Evolutionary conservation across 2,888 invertebrate genomes (phyloP).

Genomic region (Spilarctia lutea): DNA sequence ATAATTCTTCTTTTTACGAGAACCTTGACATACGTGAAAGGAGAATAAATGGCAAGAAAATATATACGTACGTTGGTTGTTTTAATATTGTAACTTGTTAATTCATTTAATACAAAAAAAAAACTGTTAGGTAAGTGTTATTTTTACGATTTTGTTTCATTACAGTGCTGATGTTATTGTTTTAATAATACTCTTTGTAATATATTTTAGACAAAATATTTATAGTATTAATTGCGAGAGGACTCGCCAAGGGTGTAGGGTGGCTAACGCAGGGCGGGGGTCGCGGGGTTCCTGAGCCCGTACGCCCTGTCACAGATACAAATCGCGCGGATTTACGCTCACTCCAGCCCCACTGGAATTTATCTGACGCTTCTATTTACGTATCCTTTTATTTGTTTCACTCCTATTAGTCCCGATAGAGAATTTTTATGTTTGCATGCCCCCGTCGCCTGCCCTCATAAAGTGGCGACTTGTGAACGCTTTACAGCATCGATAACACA

Average conservation of each 20-base stretch:
- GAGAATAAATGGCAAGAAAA: neutral
- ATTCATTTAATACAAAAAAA: no score
- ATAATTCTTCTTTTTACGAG: no score
- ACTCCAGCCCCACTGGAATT: constrained; percentile 85
- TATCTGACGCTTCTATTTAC: constrained; percentile 85
- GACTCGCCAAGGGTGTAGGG: constrained; percentile 53
- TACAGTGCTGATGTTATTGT: neutral
- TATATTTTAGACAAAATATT: constrained; percentile 35
- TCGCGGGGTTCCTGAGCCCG: constrained; percentile 55
- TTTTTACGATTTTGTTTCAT: neutral
- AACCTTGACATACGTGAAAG: neutral
- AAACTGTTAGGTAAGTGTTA: neutral
- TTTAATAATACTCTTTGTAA: neutral
- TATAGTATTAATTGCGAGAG: constrained; percentile 75
- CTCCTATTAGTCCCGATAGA: constrained; percentile 86
- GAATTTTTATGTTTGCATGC: constrained; percentile 86
- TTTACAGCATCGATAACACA: constrained; percentile 83
- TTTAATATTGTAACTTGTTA: neutral
- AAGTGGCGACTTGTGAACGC: constrained; percentile 83
- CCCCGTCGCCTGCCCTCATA: constrained; percentile 82
- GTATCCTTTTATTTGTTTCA: constrained; percentile 86
- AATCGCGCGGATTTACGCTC: constrained; percentile 87
- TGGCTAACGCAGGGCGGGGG: constrained; percentile 44
- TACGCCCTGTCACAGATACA: constrained; percentile 85
- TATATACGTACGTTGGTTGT: neutral